Percentiles rank a stretch among this genome's conserved stretches.
Conservation (phyloP, 2,797 vertebrate species). For the Echiichthys vipera region DNA sequence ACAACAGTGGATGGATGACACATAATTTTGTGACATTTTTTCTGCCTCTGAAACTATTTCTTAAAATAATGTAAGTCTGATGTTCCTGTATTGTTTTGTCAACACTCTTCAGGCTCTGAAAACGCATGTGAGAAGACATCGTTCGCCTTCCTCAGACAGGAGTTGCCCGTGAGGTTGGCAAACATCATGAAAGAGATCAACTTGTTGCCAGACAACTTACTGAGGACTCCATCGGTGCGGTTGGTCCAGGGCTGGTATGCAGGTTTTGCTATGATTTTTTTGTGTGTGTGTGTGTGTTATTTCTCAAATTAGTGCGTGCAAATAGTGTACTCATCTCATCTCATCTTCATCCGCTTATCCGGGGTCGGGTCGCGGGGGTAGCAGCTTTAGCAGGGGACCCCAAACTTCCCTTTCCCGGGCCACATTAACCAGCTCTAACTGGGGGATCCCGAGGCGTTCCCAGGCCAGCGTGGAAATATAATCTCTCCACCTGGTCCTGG, state of each 20-base stretch:
- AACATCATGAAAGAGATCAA: conserved; percentile 99
- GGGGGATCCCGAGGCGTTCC: no score
- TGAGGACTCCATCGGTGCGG: conserved; percentile 92
- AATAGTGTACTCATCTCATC: no score
- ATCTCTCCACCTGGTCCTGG: no score
- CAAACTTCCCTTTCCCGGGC: no score
- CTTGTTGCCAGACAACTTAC: conserved; percentile 93
- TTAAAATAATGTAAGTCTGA: not conserved
- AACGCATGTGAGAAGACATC: conserved; percentile 98
- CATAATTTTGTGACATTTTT: no score
- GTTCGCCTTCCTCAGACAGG: conserved; percentile 94
- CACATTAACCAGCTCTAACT: no score
- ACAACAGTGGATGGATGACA: not conserved
- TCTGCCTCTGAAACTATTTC: not conserved
- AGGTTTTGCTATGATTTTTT: not conserved
- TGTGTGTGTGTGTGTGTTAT: no score
- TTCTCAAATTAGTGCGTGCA: not conserved
- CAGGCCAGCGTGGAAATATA: no score
- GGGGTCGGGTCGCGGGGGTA: no score
- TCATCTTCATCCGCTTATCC: no score
- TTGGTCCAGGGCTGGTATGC: conserved; percentile 95
- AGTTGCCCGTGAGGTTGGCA: conserved; percentile 93
- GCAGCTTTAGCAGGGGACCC: no score
- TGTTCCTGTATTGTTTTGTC: not conserved
- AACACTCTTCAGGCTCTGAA: conserved; percentile 87